Evolutionary conservation across 2,113 vertebrate species (phyloP).

Genomic region (Alexandromys fortis): DNA sequence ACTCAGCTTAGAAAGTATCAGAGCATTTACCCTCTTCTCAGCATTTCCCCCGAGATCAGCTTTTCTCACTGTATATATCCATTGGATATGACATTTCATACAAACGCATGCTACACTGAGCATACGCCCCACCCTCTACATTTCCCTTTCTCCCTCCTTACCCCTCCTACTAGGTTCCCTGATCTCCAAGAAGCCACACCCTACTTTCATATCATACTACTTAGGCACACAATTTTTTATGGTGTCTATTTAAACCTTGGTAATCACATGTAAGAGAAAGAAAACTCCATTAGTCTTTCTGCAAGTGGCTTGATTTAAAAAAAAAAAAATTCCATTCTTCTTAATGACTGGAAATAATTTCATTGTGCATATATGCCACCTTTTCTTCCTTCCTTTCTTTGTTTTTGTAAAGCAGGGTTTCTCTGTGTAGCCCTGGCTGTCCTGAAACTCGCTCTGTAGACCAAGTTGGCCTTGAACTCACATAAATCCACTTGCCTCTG

Average conservation of each 20-base stretch:
- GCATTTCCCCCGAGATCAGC: neutral
- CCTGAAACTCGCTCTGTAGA: neutral
- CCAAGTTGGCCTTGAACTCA: neutral
- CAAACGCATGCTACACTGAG: too few species aligned
- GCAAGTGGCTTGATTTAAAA: neutral
- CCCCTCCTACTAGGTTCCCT: neutral
- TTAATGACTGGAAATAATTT: neutral
- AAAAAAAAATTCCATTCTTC: neutral
- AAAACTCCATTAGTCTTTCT: neutral
- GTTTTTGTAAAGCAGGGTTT: neutral
- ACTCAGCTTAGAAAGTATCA: neutral
- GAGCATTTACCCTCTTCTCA: neutral
- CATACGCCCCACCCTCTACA: rapidly evolving
- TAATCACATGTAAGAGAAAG: neutral
- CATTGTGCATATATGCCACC: neutral
- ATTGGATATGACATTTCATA: neutral
- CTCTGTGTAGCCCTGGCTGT: neutral
- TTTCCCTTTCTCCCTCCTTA: neutral
- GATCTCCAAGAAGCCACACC: neutral
- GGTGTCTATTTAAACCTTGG: neutral
- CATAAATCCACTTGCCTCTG: neutral
- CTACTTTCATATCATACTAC: neutral
- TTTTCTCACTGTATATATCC: neutral
- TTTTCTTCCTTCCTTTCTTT: neutral
- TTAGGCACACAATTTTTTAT: neutral